Percentiles rank a stretch among this genome's conserved stretches.
phyloP scores from a whole-genome alignment of 2,113 vertebrate species.

The Pitta sordida region DNA sequence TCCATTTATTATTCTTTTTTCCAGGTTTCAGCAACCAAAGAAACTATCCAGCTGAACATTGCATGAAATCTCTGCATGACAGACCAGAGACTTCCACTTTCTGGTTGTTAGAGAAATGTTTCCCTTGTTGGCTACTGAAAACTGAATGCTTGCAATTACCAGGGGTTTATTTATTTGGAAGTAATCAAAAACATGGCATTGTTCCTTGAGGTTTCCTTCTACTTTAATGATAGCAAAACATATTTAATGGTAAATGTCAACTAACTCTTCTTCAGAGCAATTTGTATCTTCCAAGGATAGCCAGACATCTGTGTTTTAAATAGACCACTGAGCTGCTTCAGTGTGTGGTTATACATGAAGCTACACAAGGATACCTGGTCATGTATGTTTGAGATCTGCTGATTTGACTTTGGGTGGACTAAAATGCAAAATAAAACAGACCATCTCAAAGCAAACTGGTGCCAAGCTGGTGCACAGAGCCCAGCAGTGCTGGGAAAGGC shows the following conservation, averaged over 20 bases:
- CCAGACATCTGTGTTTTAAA: background rate
- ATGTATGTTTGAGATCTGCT: background rate
- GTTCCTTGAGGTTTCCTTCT: background rate
- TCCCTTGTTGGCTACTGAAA: background rate
- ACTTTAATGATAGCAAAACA: background rate
- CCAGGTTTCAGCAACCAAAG: background rate
- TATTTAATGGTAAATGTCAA: background rate
- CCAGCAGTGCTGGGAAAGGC: background rate
- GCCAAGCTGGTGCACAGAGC: background rate
- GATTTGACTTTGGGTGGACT: background rate
- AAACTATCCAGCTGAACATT: background rate
- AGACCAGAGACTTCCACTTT: background rate
- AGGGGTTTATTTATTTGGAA: background rate
- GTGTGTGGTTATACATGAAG: background rate
- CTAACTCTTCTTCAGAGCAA: background rate
- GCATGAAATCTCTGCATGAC: background rate
- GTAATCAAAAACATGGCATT: slow-evolving; percentile 8
- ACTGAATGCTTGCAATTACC: background rate
- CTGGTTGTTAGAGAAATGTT: background rate
- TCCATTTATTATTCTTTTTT: background rate
- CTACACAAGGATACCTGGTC: background rate
- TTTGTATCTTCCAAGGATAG: background rate
- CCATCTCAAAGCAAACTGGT: fast-evolving
- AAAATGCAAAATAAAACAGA: background rate
- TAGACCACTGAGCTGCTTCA: background rate